phyloP scores from a whole-genome alignment of 2,797 vertebrate species.

The Halcyon smyrnensis region DNA sequence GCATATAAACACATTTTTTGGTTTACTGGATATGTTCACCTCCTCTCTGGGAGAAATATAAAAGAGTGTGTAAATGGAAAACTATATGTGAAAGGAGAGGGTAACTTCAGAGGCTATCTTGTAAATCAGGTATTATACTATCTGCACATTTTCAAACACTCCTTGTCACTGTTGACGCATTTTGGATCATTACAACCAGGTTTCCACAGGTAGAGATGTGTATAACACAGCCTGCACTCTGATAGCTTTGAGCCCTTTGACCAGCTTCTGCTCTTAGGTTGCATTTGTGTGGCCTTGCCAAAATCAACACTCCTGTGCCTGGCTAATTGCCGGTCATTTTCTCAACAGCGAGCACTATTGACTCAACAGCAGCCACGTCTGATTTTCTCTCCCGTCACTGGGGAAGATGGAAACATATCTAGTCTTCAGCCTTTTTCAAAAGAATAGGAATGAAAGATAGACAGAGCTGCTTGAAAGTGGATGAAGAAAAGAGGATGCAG shows the following conservation, averaged over 20 bases:
- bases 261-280: not conserved
- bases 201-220: not conserved
- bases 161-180: not conserved
- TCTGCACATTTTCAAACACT: not conserved
- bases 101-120: not conserved
- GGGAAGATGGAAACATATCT: not conserved
- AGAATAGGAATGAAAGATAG: not conserved
- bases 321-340: constrained; percentile 15
- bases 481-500: constrained; percentile 1
- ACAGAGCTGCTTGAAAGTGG: not conserved
- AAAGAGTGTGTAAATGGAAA: not conserved
- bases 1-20: constrained; percentile 6
- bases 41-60: not conserved
- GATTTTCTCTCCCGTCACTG: not conserved
- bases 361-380: not conserved
- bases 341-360: not conserved
- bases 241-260: not conserved
- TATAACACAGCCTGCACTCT: not conserved
- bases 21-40: not conserved
- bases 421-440: not conserved
- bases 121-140: not conserved
- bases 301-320: not conserved
- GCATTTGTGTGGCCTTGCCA: fast-evolving
- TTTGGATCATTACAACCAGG: not conserved
- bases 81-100: not conserved